Percentiles rank a stretch among this genome's conserved stretches.
Evolutionary conservation across 2,113 vertebrate genomes (phyloP).

Genomic region (Paradisaea rubra): DNA sequence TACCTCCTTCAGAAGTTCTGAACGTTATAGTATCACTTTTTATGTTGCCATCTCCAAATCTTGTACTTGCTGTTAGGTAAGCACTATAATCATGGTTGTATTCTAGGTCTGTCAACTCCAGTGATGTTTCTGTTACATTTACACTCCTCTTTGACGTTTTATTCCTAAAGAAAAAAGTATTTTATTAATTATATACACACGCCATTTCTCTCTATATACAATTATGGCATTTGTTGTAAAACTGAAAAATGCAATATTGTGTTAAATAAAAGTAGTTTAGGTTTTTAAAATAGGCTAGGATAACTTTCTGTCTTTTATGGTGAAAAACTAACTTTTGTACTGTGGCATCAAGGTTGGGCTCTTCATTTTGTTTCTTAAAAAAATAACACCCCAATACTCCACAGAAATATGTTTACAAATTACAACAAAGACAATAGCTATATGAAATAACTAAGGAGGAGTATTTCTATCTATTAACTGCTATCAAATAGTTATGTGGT

Average conservation of each 20-base stretch:
- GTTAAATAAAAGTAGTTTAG: not conserved
- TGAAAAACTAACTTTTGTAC: not conserved
- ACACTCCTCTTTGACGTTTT: constrained; percentile 71
- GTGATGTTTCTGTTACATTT: constrained; percentile 70
- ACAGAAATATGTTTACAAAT: not conserved
- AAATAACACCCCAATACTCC: not conserved
- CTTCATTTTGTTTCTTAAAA: not conserved
- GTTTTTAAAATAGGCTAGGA: not conserved
- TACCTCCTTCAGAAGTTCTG: constrained; percentile 84
- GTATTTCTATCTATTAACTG: not conserved
- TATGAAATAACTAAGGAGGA: not conserved
- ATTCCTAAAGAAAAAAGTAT: constrained; percentile 62
- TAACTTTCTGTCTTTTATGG: not conserved
- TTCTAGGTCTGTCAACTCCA: constrained; percentile 81
- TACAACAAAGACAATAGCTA: not conserved
- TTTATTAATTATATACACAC: not conserved
- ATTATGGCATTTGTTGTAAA: not conserved
- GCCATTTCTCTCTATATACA: not conserved
- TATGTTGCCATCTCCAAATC: constrained; percentile 84
- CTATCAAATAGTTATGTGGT: not conserved
- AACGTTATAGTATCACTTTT: constrained; percentile 80
- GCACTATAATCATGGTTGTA: constrained; percentile 79
- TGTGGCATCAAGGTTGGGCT: not conserved
- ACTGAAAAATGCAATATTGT: not conserved
- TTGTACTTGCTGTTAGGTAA: constrained; percentile 87